Conservation (phyloP, 2,113 vertebrate genomes). For the Thymallus thymallus region DNA sequence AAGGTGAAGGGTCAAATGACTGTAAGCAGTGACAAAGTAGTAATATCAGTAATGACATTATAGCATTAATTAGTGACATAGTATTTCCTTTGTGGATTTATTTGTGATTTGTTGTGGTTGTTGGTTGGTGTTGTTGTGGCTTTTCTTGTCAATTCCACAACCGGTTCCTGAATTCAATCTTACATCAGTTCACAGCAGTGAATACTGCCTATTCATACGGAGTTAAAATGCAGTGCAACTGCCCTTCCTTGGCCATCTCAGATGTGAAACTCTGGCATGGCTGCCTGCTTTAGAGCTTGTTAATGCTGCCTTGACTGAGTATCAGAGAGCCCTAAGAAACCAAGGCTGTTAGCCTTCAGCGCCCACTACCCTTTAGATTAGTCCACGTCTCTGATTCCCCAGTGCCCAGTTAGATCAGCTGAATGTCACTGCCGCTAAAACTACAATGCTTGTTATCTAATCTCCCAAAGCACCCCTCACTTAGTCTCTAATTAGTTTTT, state of each 20-base stretch:
- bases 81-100: too few relatives aligned
- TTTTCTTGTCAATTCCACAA: too few relatives aligned
- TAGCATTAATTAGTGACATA: too few relatives aligned
- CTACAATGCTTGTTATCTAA: slow-evolving; percentile 92
- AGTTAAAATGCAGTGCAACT: slow-evolving; percentile 52
- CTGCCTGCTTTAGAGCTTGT: slow-evolving; percentile 79
- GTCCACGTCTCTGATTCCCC: slow-evolving; percentile 83
- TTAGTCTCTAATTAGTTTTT: slow-evolving; percentile 69
- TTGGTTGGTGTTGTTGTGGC: too few relatives aligned
- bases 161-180: too few relatives aligned
- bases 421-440: slow-evolving; percentile 90
- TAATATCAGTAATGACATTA: too few relatives aligned
- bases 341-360: slow-evolving; percentile 82
- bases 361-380: slow-evolving; percentile 91
- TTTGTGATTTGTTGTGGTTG: too few relatives aligned
- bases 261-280: slow-evolving; percentile 75
- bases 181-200: neutral
- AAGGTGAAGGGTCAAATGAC: too few relatives aligned
- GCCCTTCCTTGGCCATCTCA: slow-evolving; percentile 64
- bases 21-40: too few relatives aligned
- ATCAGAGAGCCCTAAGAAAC: slow-evolving; percentile 76
- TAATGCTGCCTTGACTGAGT: slow-evolving; percentile 87
- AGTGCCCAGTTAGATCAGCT: slow-evolving; percentile 85
- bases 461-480: slow-evolving; percentile 82
- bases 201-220: neutral